phyloP scores from a whole-genome alignment of 2,797 vertebrate genomes.

The Chaetophractus vellerosus region DNA sequence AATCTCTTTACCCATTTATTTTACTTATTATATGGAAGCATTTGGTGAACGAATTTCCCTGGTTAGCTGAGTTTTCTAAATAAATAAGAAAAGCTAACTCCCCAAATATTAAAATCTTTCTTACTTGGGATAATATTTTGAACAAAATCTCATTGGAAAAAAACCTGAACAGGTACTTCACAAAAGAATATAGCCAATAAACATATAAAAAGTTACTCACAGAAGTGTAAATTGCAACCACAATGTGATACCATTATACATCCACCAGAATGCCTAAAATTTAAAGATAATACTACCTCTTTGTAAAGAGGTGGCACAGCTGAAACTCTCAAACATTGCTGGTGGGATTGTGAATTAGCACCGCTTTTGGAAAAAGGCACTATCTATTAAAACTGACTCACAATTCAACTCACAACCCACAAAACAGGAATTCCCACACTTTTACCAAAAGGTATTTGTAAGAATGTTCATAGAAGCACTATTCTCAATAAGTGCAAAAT shows the following conservation, averaged over 20 bases:
- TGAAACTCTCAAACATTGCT: not conserved
- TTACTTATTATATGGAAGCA: not conserved
- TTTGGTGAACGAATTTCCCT: not conserved
- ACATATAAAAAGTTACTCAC: not conserved
- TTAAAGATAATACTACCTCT: not conserved
- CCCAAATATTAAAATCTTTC: constrained; percentile 1
- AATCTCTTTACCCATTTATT: not conserved
- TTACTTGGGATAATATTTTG: not conserved
- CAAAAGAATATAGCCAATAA: not conserved
- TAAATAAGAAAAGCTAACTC: constrained; percentile 9
- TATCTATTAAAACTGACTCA: not conserved
- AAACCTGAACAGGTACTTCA: not conserved
- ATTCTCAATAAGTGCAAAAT: not conserved
- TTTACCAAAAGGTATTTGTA: not conserved
- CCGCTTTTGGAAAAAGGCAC: not conserved
- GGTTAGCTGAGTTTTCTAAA: constrained; percentile 49
- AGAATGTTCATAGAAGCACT: not conserved
- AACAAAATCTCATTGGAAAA: constrained; percentile 18
- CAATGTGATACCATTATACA: not conserved
- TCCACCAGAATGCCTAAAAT: not conserved
- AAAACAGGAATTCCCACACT: not conserved
- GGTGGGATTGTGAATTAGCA: not conserved
- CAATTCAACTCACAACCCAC: not conserved
- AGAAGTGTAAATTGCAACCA: constrained; percentile 30
- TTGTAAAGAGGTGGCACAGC: not conserved